A percentile compares a stretch with the other conserved stretches of the same genome.
Conservation (phyloP, 1,140 invertebrate genomes). For the Pygmarrhopalites habei region DNA sequence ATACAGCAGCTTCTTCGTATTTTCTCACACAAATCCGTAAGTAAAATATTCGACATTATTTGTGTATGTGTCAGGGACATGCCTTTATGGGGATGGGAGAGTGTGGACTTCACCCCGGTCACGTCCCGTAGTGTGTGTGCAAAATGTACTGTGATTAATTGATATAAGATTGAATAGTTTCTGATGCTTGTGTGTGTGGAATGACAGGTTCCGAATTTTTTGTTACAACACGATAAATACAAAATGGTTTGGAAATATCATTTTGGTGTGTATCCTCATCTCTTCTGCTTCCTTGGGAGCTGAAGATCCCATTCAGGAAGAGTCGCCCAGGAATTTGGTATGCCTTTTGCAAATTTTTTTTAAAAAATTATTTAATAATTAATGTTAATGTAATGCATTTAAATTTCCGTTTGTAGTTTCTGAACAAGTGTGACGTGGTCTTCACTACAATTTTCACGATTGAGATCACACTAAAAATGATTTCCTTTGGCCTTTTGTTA, state of each 20-base stretch:
- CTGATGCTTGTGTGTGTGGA: no score
- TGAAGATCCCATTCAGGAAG: constrained; percentile 56
- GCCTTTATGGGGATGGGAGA: no score
- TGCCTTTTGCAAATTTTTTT: no score
- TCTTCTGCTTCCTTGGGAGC: constrained; percentile 57
- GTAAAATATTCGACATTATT: no score
- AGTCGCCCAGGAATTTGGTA: constrained; percentile 64
- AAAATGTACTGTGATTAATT: no score
- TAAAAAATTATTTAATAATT: no score
- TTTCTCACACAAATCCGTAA: constrained; percentile 87
- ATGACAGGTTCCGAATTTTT: constrained; percentile 42
- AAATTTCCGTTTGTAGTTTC: constrained; percentile 73
- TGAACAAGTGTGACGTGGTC: constrained; percentile 95
- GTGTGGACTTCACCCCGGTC: no score
- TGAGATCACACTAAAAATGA: constrained; percentile 87
- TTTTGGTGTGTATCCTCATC: constrained; percentile 53
- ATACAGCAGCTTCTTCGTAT: constrained; percentile 91
- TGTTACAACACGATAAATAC: constrained; percentile 15
- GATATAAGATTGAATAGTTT: no score
- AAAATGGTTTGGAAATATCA: constrained; percentile 53
- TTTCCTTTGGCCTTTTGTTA: constrained; percentile 44
- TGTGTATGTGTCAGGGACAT: no score
- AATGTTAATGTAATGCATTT: no score
- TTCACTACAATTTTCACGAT: constrained; percentile 97
- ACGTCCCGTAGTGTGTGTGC: no score